Percentiles rank a stretch among this genome's conserved stretches.
phyloP scores from a whole-genome alignment of 2,113 vertebrate genomes.

The Rhinoptilus africanus region DNA sequence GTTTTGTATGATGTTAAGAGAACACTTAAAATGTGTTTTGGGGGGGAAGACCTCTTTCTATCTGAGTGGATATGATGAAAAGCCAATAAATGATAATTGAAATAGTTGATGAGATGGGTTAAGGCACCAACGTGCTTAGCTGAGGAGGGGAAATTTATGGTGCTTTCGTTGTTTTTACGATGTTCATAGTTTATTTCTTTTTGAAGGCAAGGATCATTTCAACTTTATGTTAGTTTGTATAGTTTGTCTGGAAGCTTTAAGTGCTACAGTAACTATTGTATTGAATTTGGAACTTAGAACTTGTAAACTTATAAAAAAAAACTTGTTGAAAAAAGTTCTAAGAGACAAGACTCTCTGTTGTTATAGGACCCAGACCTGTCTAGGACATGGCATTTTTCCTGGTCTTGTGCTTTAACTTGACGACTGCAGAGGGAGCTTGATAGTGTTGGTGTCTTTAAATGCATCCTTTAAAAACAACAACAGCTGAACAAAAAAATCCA shows the following conservation, averaged over 20 bases:
- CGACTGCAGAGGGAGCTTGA: neutral
- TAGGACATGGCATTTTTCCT: neutral
- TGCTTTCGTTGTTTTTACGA: neutral
- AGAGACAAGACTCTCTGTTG: neutral
- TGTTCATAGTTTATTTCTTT: neutral
- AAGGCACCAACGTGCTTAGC: neutral
- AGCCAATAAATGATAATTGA: neutral
- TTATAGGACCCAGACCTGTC: neutral
- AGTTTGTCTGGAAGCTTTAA: neutral
- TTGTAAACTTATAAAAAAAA: neutral
- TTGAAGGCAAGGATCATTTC: neutral
- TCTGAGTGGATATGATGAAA: neutral
- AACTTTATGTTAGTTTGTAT: neutral
- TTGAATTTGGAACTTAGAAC: neutral
- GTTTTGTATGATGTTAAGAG: neutral
- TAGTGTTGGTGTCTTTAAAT: neutral
- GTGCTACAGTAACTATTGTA: neutral
- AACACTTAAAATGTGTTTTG: neutral
- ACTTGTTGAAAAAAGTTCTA: neutral
- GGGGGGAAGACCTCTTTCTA: neutral
- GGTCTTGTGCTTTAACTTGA: neutral
- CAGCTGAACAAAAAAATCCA: neutral
- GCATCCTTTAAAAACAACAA: neutral
- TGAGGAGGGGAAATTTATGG: neutral
- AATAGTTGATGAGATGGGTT: neutral